Evolutionary conservation across 2,888 invertebrate genomes (phyloP), one percentile per base, ranked within the genome.

Genomic region (Trachelus troglodyta): DNA sequence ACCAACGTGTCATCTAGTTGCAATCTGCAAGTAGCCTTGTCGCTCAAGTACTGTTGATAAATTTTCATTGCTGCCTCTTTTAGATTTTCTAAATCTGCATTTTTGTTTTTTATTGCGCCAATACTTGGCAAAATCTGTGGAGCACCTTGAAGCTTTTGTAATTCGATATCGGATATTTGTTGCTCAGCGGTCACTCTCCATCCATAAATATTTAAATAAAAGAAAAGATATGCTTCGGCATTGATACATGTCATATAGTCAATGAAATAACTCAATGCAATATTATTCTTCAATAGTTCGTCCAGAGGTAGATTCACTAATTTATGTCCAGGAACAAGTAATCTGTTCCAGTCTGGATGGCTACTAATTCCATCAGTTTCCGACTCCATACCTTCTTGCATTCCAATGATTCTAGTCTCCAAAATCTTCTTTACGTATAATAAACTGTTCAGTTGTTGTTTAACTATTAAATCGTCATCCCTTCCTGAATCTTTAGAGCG

Each of bases 401-500:
- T 91, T 12, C 93, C 90, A 56, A 92, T 89, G 37, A 94, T 92
- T 76, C 94, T 91, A 11, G 94, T 94, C 86, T 97, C 96, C 80
- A 98, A 94, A 34, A 96, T 94, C 88, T 95, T 95, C 78, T 94
- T 94, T 40, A 98, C 94, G 91, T 96, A 98, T 83, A 95, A 93
- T 78, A 98, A 92, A 85, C 97, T 97, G 78, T 96, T 96, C 73
- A 98, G 91, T 90, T 97, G 97, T 88, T 97, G 97, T 83, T 97
- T 97, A 76, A 97, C 95, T 76, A 94, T 93, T 56, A 95, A 91
- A 89, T 97, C 97, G 92, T 97, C 96, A 85, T 97, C 97, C 1
- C 97, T 97, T 0, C 96, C 97, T 34, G 96, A 95, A 92, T 98
- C 98, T 88, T 95, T 94, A 11, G 97, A 97, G 89, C 97, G 94